Base-by-base conservation (phyloP, 2,797 vertebrate genomes). In the Danio aesculapii region DNA sequence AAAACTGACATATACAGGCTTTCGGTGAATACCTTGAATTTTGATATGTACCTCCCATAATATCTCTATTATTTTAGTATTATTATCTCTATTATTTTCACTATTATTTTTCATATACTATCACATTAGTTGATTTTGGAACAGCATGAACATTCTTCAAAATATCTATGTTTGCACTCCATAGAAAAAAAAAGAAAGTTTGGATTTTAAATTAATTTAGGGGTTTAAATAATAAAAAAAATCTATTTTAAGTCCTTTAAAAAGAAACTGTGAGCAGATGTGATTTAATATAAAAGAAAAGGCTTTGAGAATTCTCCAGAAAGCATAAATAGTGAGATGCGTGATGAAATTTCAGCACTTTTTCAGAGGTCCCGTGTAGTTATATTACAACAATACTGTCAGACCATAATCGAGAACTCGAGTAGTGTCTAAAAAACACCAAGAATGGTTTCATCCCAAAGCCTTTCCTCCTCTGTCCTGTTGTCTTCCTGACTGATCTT, bases 361-460 rank as follows among this genome's bases (percentile, higher is more conserved):
- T 30, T 62, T 69, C n/a, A 69, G 53, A 19, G 12, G 59, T 67
- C 70, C 59, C 1, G 2, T 68, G 46, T 62, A 21, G 21, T 59
- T 50, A 39, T 47, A 73, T 74, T 68, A 58, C 4, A 59, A 46
- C 19, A 47, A 49, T 58, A 57, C n/a, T n/a, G 47, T 53, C 63
- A 52, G 19, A 75, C 12, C 8, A 59, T 58, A 69, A 64, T 21
- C 16, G 4, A 47, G 44, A 47, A n/a, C 19, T 52, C 3, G 13
- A 16, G 14, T n/a, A 69, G 52, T 41, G 30, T 79, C 89, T 82
- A 94, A 86, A 95, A 91, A 70, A 91, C 90, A 39, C 95, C 95
- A 80, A 97, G 86, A 72, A 96, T 94, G n/a, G 96, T 96, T 85
- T 95, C 95, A 46, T 96, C 95, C 96, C 95, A 96, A 53, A 97